These are phyloP conservation scores for Aspiorhynchus laticeps DNA, from an alignment of 2,113 vertebrate species.

Conservation along the genomic window DNA sequence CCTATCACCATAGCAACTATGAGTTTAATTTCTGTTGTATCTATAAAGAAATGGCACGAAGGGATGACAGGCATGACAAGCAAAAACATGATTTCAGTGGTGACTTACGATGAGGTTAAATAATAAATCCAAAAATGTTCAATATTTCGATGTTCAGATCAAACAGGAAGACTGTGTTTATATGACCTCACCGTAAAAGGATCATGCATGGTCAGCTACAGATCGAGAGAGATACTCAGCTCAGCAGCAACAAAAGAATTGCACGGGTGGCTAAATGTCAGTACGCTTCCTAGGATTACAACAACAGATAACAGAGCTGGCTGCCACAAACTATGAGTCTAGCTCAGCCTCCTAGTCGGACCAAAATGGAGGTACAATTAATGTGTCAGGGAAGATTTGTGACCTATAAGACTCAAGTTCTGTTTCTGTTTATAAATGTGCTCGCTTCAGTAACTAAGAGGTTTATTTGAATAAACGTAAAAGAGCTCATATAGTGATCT, in stretches of 20 bases:
- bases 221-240: conserved; percentile 60
- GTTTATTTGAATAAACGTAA: conserved; percentile 11
- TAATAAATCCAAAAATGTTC: background rate
- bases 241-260: conserved; percentile 74
- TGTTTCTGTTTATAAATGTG: background rate
- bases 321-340: conserved; percentile 54
- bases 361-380: conserved; percentile 30
- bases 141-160: conserved; percentile 31
- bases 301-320: conserved; percentile 58
- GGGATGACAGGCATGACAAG: background rate
- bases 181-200: conserved; percentile 54
- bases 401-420: background rate
- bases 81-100: background rate
- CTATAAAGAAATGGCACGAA: background rate
- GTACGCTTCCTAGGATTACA: conserved; percentile 66
- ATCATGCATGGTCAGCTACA: conserved; percentile 68
- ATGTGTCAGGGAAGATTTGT: conserved; percentile 6
- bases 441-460: background rate
- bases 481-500: conserved; percentile 14
- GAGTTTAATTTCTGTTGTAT: background rate
- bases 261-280: conserved; percentile 73
- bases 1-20: conserved; percentile 45
- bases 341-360: background rate
- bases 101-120: background rate
- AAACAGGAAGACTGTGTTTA: conserved; percentile 49